phyloP scores from a whole-genome alignment of 2,888 invertebrate genomes.

The Arge pagana region DNA sequence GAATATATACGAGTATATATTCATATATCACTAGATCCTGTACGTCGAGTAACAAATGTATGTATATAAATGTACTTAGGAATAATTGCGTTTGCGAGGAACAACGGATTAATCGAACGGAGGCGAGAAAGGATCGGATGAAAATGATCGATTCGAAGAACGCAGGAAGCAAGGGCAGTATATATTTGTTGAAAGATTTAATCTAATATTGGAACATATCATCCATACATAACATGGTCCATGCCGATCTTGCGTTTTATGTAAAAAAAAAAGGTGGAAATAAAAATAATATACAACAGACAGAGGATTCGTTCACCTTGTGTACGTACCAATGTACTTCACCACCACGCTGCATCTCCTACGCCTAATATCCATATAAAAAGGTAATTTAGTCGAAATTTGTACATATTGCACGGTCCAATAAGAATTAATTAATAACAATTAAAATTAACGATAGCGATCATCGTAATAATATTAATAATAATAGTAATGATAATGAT shows the following conservation, averaged over 20 bases:
- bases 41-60: too few species aligned
- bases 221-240: conserved; percentile 56
- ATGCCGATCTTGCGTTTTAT: conserved; percentile 50
- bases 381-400: conserved; percentile 48
- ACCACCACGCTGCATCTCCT: conserved; percentile 33
- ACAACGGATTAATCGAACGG: too few species aligned
- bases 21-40: too few species aligned
- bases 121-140: conserved; percentile 19
- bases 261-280: conserved; percentile 51
- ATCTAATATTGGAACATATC: conserved; percentile 56
- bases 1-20: too few species aligned
- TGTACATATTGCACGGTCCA: conserved; percentile 54
- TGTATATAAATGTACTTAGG: too few species aligned
- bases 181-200: conserved; percentile 56
- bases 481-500: conserved; percentile 2
- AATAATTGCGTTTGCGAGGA: too few species aligned
- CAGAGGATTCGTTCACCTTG: conserved; percentile 39
- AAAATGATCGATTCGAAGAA: conserved; percentile 27
- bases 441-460: conserved; percentile 33
- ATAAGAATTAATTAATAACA: conserved; percentile 46
- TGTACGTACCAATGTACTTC: conserved; percentile 24
- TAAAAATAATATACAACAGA: conserved; percentile 57
- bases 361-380: conserved; percentile 43
- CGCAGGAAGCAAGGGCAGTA: conserved; percentile 3
- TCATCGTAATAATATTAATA: neutral